phyloP scores from a whole-genome alignment of 1,140 invertebrate genomes.

The Drosophila grimshawi region DNA sequence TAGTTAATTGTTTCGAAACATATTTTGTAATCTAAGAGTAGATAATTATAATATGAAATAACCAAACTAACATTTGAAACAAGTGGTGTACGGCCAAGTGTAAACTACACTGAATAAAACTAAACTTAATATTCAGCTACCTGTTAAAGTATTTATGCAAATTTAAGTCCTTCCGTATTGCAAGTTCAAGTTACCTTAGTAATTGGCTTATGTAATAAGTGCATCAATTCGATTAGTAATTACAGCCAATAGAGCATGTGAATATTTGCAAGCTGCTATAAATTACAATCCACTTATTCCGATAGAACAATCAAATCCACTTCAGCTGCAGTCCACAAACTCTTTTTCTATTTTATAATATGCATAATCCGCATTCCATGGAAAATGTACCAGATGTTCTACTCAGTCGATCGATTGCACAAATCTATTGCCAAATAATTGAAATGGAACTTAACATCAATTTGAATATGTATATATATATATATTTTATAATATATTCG shows the following conservation, averaged over 20 bases:
- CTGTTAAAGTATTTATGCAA: too few species aligned
- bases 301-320: background rate
- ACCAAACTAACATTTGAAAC: too few species aligned
- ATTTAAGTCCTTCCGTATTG: background rate
- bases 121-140: too few species aligned
- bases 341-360: constrained; percentile 4
- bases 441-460: constrained; percentile 34
- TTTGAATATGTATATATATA: background rate
- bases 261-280: constrained; percentile 32
- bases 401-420: constrained; percentile 7
- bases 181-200: background rate
- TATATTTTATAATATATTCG: background rate
- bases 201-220: constrained; percentile 1
- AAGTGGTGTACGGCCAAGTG: too few species aligned
- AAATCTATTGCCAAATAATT: constrained; percentile 14
- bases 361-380: constrained; percentile 28
- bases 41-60: too few species aligned
- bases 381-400: constrained; percentile 37
- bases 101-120: too few species aligned
- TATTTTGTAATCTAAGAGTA: too few species aligned
- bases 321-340: background rate
- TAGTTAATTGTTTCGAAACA: too few species aligned
- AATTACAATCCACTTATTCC: background rate
- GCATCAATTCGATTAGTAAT: constrained; percentile 28
- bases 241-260: constrained; percentile 32